Conservation (phyloP, 1,140 invertebrate genomes). For the Chrysoperla carnea region DNA sequence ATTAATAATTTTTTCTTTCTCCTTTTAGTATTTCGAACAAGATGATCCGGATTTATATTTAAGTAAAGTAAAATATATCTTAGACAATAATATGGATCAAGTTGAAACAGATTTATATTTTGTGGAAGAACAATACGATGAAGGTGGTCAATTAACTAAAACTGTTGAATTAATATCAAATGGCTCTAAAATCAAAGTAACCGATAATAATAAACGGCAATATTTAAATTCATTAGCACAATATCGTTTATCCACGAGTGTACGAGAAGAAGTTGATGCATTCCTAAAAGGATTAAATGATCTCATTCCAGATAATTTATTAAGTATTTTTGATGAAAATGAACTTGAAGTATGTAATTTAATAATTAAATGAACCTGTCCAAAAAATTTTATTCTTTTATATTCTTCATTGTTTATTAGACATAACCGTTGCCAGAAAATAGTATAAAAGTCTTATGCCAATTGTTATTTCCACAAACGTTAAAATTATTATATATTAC, state of each 20-base stretch:
- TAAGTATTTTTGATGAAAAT: constrained; percentile 92
- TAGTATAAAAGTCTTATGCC: background rate
- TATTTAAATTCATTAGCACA: constrained; percentile 83
- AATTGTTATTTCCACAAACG: too few species aligned
- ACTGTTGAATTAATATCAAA: constrained; percentile 59
- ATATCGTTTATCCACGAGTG: constrained; percentile 62
- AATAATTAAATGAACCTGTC: too few species aligned
- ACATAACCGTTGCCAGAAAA: background rate
- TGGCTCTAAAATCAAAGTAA: constrained; percentile 49
- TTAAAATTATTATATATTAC: too few species aligned
- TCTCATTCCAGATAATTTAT: constrained; percentile 78
- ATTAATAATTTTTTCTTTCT: too few species aligned
- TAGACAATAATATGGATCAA: constrained; percentile 69
- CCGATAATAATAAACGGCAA: constrained; percentile 58
- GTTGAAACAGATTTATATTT: constrained; percentile 71
- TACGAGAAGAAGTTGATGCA: constrained; percentile 69
- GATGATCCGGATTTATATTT: constrained; percentile 87
- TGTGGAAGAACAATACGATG: constrained; percentile 75
- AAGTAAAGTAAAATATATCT: constrained; percentile 80
- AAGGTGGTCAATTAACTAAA: constrained; percentile 53
- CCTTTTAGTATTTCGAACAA: constrained; percentile 93
- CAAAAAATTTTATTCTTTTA: too few species aligned
- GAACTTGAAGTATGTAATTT: constrained; percentile 64
- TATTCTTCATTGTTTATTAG: too few species aligned
- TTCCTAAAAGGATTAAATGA: constrained; percentile 81